Percentiles rank a stretch among this genome's conserved stretches.
Conservation (phyloP, 2,797 vertebrate species). For the Loris lydekkerianus region DNA sequence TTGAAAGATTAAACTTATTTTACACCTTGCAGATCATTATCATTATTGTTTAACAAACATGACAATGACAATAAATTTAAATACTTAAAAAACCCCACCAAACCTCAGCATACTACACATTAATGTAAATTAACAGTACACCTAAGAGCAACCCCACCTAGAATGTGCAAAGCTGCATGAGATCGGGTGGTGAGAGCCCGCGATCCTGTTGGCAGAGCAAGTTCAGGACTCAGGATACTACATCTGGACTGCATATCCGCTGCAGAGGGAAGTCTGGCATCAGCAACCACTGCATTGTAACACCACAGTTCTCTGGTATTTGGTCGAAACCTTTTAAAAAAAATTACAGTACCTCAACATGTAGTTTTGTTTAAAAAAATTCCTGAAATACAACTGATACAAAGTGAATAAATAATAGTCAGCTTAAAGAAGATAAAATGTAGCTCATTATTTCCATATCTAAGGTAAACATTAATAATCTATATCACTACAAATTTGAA, state of each 20-base stretch:
- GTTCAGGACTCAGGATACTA: constrained; percentile 97
- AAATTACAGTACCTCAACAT: constrained; percentile 56
- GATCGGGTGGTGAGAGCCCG: constrained; percentile 97
- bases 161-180: constrained; percentile 97
- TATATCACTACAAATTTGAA: not conserved
- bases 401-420: not conserved
- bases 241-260: constrained; percentile 96
- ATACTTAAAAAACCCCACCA: not conserved
- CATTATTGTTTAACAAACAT: constrained; percentile 38
- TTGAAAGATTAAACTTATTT: constrained; percentile 24
- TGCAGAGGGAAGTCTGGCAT: constrained; percentile 95
- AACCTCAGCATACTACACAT: not conserved
- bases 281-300: constrained; percentile 98
- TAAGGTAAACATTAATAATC: constrained; percentile 40
- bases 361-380: not conserved
- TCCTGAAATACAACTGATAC: not conserved
- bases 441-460: not conserved
- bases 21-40: not conserved
- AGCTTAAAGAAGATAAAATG: not conserved
- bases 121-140: not conserved
- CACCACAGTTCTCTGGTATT: constrained; percentile 96
- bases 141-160: constrained; percentile 90
- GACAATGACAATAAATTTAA: constrained; percentile 47
- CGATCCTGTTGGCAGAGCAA: constrained; percentile 96
- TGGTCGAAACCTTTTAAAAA: constrained; percentile 93